phyloP scores from a whole-genome alignment of 1,140 invertebrate genomes.

The Pristionchus pacificus region DNA sequence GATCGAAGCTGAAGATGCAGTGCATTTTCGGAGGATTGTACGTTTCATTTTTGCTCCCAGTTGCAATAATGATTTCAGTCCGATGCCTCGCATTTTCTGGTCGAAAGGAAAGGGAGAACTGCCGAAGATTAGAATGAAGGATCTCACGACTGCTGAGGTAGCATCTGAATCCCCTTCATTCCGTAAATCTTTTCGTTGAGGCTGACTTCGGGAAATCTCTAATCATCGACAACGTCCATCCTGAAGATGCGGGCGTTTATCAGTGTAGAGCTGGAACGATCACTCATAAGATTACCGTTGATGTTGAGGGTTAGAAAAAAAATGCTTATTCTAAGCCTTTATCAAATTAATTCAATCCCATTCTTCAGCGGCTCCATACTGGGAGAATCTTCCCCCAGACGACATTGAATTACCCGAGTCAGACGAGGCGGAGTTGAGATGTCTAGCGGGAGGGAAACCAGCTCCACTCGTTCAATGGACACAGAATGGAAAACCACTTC shows the following conservation, averaged over 20 bases:
- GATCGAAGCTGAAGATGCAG: slow-evolving; percentile 41
- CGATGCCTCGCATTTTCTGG: slow-evolving; percentile 38
- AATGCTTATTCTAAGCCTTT: neutral
- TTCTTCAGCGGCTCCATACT: slow-evolving; percentile 76
- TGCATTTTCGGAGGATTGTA: slow-evolving; percentile 48
- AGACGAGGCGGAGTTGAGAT: slow-evolving; percentile 79
- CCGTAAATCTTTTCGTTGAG: neutral
- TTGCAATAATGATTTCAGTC: slow-evolving; percentile 23
- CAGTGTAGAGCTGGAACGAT: slow-evolving; percentile 34
- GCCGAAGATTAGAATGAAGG: slow-evolving; percentile 39
- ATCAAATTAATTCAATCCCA: neutral
- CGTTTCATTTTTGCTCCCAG: slow-evolving; percentile 8
- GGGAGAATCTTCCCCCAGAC: slow-evolving; percentile 78
- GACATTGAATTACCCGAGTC: slow-evolving; percentile 83
- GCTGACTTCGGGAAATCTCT: slow-evolving; percentile 39
- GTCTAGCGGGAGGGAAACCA: slow-evolving; percentile 80
- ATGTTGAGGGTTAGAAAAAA: slow-evolving; percentile 22
- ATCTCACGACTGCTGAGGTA: slow-evolving; percentile 17
- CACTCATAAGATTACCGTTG: slow-evolving; percentile 36
- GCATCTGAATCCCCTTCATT: neutral
- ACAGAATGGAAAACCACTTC: slow-evolving; percentile 74
- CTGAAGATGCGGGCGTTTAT: slow-evolving; percentile 42
- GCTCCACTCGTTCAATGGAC: slow-evolving; percentile 90
- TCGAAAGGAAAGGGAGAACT: slow-evolving; percentile 38
- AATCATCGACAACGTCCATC: slow-evolving; percentile 44